Evolutionary conservation across 2,797 vertebrate species (phyloP).

Genomic region (Alosa sapidissima): DNA sequence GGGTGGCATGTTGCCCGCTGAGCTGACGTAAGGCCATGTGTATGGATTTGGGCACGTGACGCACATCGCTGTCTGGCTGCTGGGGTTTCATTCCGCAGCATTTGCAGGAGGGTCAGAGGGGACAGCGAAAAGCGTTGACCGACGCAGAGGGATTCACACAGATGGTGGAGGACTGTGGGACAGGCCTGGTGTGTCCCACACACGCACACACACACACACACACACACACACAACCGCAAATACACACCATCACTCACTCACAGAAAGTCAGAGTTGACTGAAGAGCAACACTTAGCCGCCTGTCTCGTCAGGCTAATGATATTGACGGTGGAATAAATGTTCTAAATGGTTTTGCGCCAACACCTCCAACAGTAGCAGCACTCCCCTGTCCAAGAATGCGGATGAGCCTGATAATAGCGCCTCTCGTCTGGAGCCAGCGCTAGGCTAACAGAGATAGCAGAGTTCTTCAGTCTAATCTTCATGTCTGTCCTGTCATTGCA

Average conservation of each 20-base stretch:
- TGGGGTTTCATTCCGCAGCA: neutral
- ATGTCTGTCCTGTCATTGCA: conserved; percentile 47
- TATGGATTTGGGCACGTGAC: neutral
- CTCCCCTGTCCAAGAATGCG: conserved; percentile 29
- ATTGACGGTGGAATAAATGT: conserved; percentile 75
- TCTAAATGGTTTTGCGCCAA: conserved; percentile 67
- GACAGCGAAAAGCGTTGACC: neutral
- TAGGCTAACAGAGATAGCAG: conserved; percentile 65
- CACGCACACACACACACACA: conserved; percentile 17
- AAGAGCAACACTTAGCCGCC: neutral
- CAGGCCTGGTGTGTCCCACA: conserved; percentile 48
- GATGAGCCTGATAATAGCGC: conserved; percentile 75
- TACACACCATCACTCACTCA: neutral
- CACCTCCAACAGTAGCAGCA: conserved; percentile 46
- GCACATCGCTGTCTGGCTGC: neutral
- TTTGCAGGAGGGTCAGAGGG: neutral
- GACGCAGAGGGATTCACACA: neutral
- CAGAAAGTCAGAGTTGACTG: neutral
- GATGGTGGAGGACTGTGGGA: neutral
- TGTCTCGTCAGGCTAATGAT: conserved; percentile 65
- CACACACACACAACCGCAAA: neutral
- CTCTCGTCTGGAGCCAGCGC: conserved; percentile 66
- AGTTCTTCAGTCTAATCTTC: conserved; percentile 53
- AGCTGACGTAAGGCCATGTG: neutral
- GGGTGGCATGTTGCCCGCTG: neutral